phyloP scores from a whole-genome alignment of 2,888 invertebrate genomes.

The Trisateles emortualis region DNA sequence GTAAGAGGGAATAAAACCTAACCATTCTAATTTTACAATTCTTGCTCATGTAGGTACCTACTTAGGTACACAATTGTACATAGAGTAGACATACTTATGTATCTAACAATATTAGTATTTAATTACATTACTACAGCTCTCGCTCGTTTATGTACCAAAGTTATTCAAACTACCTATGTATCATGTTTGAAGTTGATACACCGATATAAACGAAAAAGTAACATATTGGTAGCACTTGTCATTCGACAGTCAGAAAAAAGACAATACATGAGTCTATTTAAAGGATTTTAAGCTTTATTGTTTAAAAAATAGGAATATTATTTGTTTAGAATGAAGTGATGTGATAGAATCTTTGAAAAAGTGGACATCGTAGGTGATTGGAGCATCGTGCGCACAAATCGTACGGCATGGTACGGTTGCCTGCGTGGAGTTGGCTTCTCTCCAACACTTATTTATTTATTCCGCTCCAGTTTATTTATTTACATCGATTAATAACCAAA shows the following conservation, averaged over 20 bases:
- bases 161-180: conserved; percentile 16
- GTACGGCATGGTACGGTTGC: conserved; percentile 37
- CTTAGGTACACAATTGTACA: background rate
- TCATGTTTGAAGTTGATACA: conserved; percentile 1
- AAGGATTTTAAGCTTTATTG: conserved; percentile 22
- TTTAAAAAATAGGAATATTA: conserved; percentile 4
- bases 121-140: no score
- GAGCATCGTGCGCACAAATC: conserved; percentile 58
- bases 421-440: conserved; percentile 57
- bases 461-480: conserved; percentile 70
- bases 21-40: conserved; percentile 23
- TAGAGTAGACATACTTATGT: conserved; percentile 6
- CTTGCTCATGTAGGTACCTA: conserved; percentile 6
- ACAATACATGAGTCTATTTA: background rate
- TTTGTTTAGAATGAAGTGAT: conserved; percentile 7
- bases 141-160: conserved; percentile 8
- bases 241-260: conserved; percentile 15
- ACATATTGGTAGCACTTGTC: conserved; percentile 20
- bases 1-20: conserved; percentile 20
- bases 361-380: conserved; percentile 50
- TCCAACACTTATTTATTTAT: conserved; percentile 71
- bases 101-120: conserved; percentile 12
- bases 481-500: conserved; percentile 56
- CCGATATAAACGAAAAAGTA: conserved; percentile 20
- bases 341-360: conserved; percentile 46